Base-by-base conservation (phyloP, 2,797 vertebrate species). In the Myotis daubentonii region DNA sequence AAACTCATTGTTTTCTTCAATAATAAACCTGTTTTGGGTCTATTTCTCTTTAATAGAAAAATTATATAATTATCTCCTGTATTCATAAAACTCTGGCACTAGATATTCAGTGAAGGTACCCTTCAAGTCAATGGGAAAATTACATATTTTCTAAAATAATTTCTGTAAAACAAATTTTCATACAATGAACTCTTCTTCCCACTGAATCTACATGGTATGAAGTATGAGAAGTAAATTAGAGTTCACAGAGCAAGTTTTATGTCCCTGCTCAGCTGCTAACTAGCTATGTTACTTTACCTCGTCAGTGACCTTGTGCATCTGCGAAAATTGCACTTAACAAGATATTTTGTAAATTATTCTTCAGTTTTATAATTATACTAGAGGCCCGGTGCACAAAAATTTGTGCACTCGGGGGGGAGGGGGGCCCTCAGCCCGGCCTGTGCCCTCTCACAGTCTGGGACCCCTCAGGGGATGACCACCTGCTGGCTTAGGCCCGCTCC, bases 1-100 rank as follows among this genome's bases (percentile, higher is more conserved):
- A 93, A 87, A 87, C 25, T 78, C 66, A 74, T 5, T 85, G 3
- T 89, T 78, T 89, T 86, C 44, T 86, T 86, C 20, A 86, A 17
- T 86, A 17, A 20, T 41, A 55, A 82, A 66, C 51, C 17, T 86
- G 9, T 70, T 85, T 19, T 62, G 38, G 38, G 23, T 12, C 47
- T 75, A 10, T 55, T 80, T 28, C 62, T 93, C 0, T 66, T 94
- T 82, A 86, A 33, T 78, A 33, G 49, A 53, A 76, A 92, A 87
- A 76, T 90, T 86, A 57, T 16, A 1, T 72, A 55, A 88, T 22
- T 66, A 28, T 71, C 30, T 65, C 2, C 33, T 82, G 1, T 71
- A 36, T 55, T 74, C 5, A 36, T 84, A 44, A 72, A 66, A 28
- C 60, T 74, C 38, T 76, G 25, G 2, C n/a, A 66, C 2, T 71